Evolutionary conservation across 2,797 vertebrate species (phyloP), one percentile per base, ranked within the genome.

Genomic region (Pogoniulus pusillus): DNA sequence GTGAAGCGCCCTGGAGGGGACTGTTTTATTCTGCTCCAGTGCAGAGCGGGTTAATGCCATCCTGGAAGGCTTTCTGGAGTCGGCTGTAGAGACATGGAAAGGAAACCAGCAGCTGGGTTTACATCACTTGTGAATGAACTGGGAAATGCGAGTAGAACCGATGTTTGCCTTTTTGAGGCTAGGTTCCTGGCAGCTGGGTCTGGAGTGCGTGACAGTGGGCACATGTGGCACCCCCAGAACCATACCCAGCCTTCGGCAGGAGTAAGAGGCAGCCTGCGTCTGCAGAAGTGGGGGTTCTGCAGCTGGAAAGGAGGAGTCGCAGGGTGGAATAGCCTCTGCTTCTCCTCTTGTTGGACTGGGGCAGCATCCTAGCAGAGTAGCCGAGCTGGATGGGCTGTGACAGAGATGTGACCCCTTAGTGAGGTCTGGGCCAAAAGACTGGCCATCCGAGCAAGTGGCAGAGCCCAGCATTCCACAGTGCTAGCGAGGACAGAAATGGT

Each of bases 141-240:
- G 95, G 63, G 96, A 94, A 96, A 90, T 62, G 92, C 90, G 72
- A 93, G 93, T 34, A 76, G 93, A 90, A 92, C 30, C 55, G 62
- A 34, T 66, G 76, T 63, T 95, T 77, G 93, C 88, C 49, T 58
- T 51, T 81, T 41, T n/a, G 89, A 74, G 73, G 34, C 88, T 90
- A 68, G 92, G 95, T 90, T 92, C 74, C 64, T 27, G 87, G 78
- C 13, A 83, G 75, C 92, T 53, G 89, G 53, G 74, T 78, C 65
- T 12, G 81, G 57, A 49, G 49, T 4, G 13, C 2, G 2, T n/a
- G 80, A 77, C 83, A 43, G 63, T 3, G 6, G 53, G 70, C 27
- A 5, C 68, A 2, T 12, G 49, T 39, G 66, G 6, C 63, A 16
- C 58, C 74, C 17, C 26, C 3, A 7, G 41, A 43, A 55, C 7